Evolutionary conservation across 1,140 invertebrate genomes (phyloP).

Genomic region (Brachionus koreanus): DNA sequence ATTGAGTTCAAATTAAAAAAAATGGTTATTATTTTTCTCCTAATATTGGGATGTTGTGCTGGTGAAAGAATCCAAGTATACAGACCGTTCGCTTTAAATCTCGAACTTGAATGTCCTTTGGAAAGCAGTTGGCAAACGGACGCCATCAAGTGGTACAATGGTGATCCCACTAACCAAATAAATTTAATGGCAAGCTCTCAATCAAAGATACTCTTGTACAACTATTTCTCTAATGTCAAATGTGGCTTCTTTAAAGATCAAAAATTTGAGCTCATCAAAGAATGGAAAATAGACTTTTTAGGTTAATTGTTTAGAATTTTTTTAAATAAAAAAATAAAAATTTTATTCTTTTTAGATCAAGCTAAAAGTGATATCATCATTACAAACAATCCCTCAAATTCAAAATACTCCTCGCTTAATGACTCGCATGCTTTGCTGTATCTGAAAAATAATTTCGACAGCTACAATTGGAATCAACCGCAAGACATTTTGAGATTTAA

Average conservation of each 20-base stretch:
- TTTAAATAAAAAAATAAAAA: neutral
- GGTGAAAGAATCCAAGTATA: neutral
- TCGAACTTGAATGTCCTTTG: conserved; percentile 29
- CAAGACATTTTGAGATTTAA: neutral
- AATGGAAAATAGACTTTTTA: conserved; percentile 2
- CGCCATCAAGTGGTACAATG: neutral
- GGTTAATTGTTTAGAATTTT: neutral
- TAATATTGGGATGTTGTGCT: neutral
- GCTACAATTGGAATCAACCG: conserved; percentile 18
- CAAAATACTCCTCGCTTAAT: neutral
- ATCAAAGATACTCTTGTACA: neutral
- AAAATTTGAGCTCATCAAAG: neutral
- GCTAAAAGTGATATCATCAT: conserved; percentile 8
- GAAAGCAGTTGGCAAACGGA: neutral
- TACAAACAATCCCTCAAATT: neutral
- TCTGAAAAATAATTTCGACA: neutral
- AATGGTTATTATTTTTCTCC: neutral
- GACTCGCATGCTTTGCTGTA: neutral
- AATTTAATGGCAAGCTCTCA: conserved; percentile 1
- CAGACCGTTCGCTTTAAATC: neutral
- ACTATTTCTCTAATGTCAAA: neutral
- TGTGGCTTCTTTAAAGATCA: neutral
- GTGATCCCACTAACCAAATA: neutral
- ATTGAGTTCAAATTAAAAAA: neutral
- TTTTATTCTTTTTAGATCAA: neutral